Base-by-base conservation (phyloP, 2,113 vertebrate genomes). In the Rhineura floridana region DNA sequence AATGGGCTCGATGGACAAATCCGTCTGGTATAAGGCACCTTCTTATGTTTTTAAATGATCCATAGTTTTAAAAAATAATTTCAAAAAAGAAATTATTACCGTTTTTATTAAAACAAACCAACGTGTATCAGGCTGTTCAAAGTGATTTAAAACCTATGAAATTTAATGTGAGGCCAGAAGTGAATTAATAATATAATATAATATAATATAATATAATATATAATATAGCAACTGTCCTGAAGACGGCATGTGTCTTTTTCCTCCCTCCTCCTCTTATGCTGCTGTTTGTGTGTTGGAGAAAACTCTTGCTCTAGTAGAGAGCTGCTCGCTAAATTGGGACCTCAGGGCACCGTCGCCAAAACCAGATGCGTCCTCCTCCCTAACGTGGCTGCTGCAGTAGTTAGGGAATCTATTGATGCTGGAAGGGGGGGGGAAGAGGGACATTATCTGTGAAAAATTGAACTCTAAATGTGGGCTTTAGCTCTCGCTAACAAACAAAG, bases 401-500 rank as follows among this genome's bases (percentile, higher is more conserved):
- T 96, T 94, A 95, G 96, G 90, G 93, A 94, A 96, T 94, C 95
- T 96, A 63, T 94, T 94, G 95, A 94, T 94, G 92, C 92, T 91
- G 87, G 93, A 93, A 94, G 91, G 33, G 76, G 19, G 3, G 5
- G 79, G n/a, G 11, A 33, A 7, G 21, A 81, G 95, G 96, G 96
- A 85, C 77, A 84, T 65, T 97, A 97, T 97, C 96, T 96, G 96
- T 97, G 96, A 97, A 96, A 96, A 97, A 97, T 96, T 96, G 96
- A 96, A 96, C 97, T 97, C 95, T 97, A 96, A 96, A 97, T 96
- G 95, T 96, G 96, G 97, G 93, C 95, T 97, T 97, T 94, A 96
- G 97, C 97, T 97, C 92, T 25, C 94, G 85, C 65, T 21, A 94
- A 95, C 96, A 97, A 96, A 96, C 97, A 97, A 82, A 97, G 97